Evolutionary conservation across 2,797 vertebrate genomes (phyloP).

Genomic region (Squalus acanthias): DNA sequence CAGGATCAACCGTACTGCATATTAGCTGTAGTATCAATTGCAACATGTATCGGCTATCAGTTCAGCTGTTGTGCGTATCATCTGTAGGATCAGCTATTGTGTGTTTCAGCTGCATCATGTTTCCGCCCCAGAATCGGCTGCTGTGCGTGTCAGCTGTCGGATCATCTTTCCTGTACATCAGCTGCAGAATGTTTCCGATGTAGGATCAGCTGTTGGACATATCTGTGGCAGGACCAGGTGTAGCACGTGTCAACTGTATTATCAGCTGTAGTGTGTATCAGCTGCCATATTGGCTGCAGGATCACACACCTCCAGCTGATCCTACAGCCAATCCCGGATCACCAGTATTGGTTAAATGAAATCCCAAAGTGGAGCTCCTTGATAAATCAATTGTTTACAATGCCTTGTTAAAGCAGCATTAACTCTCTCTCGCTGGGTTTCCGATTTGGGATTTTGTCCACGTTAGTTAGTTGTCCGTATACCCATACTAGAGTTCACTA

Average conservation of each 20-base stretch:
- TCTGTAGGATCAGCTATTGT: conserved; percentile 37
- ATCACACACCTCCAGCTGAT: background rate
- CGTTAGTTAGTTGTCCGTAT: background rate
- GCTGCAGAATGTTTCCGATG: background rate
- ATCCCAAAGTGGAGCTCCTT: background rate
- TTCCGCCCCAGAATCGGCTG: background rate
- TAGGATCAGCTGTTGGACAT: background rate
- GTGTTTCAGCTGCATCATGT: conserved; percentile 41
- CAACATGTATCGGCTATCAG: background rate
- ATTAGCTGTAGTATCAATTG: background rate
- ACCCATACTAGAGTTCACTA: background rate
- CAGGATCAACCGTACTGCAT: background rate
- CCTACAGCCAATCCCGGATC: background rate
- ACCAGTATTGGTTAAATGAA: background rate
- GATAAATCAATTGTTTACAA: background rate
- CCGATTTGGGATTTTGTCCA: background rate
- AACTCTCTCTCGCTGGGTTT: background rate
- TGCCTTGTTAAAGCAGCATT: background rate
- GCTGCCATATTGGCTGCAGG: background rate
- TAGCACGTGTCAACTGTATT: too few species aligned
- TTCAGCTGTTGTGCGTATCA: conserved; percentile 37
- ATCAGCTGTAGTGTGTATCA: background rate
- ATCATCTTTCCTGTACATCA: background rate
- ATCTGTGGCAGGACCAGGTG: background rate
- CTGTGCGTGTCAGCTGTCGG: background rate